Conservation (phyloP, 2,797 vertebrate genomes). For the Momotus momota region DNA sequence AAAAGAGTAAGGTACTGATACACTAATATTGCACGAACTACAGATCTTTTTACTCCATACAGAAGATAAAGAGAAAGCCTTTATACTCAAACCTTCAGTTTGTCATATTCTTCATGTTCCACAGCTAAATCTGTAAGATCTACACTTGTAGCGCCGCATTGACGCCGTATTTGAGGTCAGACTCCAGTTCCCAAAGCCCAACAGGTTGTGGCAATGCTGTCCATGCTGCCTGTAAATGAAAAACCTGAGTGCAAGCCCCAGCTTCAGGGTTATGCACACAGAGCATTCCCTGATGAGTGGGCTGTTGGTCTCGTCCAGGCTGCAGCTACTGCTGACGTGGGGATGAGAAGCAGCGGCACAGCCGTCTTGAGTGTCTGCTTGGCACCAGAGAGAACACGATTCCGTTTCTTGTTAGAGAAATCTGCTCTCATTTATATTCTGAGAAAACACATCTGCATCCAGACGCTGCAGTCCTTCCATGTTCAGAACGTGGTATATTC, state of each 20-base stretch:
- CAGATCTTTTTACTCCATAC: background rate
- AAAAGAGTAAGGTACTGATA: background rate
- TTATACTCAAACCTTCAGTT: background rate
- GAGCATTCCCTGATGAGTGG: background rate
- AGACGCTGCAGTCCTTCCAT: background rate
- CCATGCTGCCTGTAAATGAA: background rate
- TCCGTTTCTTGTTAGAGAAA: background rate
- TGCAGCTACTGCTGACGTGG: background rate
- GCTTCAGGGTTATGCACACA: accelerated
- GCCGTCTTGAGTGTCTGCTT: background rate
- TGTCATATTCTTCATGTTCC: background rate
- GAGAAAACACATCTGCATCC: background rate
- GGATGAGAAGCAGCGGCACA: background rate
- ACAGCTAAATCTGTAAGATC: accelerated
- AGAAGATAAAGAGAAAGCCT: background rate
- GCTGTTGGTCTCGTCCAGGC: background rate
- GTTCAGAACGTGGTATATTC: background rate
- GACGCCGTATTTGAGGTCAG: background rate
- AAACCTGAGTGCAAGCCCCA: background rate
- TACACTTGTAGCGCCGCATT: background rate
- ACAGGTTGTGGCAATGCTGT: background rate
- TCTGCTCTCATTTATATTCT: background rate
- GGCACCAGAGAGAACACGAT: background rate
- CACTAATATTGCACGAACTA: background rate
- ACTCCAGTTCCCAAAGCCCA: background rate